A percentile compares a stretch with the other conserved stretches of the same genome.
Evolutionary conservation across 92 coral and sea anemone genomes (phyloP).

Genomic region (Actinostola sp.): DNA sequence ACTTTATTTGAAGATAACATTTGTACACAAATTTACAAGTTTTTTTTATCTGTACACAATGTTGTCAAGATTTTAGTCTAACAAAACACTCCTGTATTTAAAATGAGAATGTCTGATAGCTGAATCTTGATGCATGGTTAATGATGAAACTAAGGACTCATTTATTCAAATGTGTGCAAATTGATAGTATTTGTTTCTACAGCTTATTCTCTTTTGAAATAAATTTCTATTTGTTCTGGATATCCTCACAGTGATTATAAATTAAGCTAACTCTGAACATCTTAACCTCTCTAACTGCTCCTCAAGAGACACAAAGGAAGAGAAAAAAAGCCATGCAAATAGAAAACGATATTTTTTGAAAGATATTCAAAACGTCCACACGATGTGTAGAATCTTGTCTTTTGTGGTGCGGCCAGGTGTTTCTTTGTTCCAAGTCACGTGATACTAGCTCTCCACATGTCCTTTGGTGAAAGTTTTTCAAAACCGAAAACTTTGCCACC

Average conservation of each 20-base stretch:
- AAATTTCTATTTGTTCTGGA: not conserved
- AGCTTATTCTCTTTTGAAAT: not conserved
- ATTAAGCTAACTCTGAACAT: not conserved
- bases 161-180: not conserved
- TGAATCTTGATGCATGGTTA: too few species aligned
- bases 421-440: constrained; percentile 46
- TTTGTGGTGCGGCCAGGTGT: constrained; percentile 43
- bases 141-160: not conserved
- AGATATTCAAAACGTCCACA: constrained; percentile 20
- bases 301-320: not conserved
- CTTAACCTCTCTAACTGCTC: too few species aligned
- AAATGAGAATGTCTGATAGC: too few species aligned
- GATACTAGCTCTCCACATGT: constrained; percentile 39
- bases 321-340: not conserved
- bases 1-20: not conserved
- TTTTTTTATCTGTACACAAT: too few species aligned
- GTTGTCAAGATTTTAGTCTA: too few species aligned
- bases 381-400: constrained; percentile 34
- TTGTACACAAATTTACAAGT: not conserved
- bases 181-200: not conserved
- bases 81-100: too few species aligned
- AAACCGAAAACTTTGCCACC: constrained; percentile 24
- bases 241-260: not conserved
- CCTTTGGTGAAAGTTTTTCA: constrained; percentile 28
- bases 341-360: constrained; percentile 5